A percentile compares a stretch with the other conserved stretches of the same genome.
phyloP scores from a whole-genome alignment of 2,113 vertebrate species.

The Anoplopoma fimbria region DNA sequence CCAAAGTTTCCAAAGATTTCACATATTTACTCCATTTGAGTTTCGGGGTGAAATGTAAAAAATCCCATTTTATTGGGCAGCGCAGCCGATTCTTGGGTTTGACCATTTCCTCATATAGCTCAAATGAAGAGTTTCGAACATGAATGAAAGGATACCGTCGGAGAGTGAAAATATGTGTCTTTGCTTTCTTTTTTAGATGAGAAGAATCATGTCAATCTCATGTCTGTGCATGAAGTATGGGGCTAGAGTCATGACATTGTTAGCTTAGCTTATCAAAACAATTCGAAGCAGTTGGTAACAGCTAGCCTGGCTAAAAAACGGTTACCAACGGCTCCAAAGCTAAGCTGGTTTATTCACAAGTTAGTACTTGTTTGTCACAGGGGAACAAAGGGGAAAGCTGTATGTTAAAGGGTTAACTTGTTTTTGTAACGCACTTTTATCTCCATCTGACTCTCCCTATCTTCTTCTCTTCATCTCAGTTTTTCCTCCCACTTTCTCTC shows the following conservation, averaged over 20 bases:
- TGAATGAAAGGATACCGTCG: no score
- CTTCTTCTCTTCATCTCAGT: slow-evolving; percentile 26
- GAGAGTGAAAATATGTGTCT: background rate
- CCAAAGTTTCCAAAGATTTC: background rate
- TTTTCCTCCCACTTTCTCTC: slow-evolving; percentile 41
- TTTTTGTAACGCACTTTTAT: slow-evolving; percentile 8
- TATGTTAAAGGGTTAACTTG: slow-evolving; percentile 11
- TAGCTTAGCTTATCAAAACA: background rate
- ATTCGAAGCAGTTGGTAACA: background rate
- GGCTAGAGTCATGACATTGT: background rate
- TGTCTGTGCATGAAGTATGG: background rate
- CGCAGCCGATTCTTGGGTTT: background rate
- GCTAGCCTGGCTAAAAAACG: background rate
- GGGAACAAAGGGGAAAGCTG: background rate
- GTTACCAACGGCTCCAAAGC: background rate
- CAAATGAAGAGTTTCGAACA: background rate
- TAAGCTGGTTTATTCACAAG: background rate
- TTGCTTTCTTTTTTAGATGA: background rate
- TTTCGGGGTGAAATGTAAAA: background rate
- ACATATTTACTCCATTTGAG: background rate
- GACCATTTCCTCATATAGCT: background rate
- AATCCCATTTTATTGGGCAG: background rate
- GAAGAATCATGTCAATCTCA: background rate
- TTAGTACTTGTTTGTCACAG: no score
- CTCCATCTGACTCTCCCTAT: slow-evolving; percentile 12